These are phyloP conservation scores for Falco concolor DNA, from an alignment of 2,797 vertebrate genomes.

Conservation along the genomic window DNA sequence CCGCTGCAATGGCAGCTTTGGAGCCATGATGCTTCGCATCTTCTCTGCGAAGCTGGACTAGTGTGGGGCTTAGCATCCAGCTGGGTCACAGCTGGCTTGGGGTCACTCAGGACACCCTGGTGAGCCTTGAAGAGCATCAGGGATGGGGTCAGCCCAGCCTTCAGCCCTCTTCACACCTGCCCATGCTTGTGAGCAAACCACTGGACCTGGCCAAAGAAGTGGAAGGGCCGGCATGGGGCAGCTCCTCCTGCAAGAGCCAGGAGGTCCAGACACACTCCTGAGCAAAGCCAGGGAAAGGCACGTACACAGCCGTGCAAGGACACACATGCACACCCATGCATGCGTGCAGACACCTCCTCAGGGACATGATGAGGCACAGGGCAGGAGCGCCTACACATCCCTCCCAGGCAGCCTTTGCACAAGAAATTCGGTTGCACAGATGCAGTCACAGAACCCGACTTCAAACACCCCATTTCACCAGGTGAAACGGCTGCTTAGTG, in stretches of 20 bases:
- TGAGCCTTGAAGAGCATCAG: not conserved
- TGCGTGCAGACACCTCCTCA: accelerated
- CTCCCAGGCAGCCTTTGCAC: not conserved
- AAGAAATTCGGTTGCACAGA: constrained; percentile 25
- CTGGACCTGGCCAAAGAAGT: accelerated
- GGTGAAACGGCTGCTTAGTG: constrained; percentile 2
- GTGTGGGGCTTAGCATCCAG: accelerated
- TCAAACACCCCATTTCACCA: not conserved
- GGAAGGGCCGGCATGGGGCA: not conserved
- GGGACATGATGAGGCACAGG: accelerated
- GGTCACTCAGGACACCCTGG: accelerated
- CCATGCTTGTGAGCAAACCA: accelerated
- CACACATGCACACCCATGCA: accelerated
- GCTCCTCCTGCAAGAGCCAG: accelerated
- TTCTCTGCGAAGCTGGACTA: not conserved
- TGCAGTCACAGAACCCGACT: not conserved
- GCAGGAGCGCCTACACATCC: not conserved
- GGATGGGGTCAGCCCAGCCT: not conserved
- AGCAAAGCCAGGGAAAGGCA: accelerated
- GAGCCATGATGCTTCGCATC: accelerated
- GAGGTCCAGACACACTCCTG: accelerated
- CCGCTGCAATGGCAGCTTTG: accelerated
- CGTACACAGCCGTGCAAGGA: accelerated
- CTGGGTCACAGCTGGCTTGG: not conserved
- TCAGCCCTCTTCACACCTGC: accelerated